Evolutionary conservation across 2,888 invertebrate genomes (phyloP).

Genomic region (Margaritifera margaritifera): DNA sequence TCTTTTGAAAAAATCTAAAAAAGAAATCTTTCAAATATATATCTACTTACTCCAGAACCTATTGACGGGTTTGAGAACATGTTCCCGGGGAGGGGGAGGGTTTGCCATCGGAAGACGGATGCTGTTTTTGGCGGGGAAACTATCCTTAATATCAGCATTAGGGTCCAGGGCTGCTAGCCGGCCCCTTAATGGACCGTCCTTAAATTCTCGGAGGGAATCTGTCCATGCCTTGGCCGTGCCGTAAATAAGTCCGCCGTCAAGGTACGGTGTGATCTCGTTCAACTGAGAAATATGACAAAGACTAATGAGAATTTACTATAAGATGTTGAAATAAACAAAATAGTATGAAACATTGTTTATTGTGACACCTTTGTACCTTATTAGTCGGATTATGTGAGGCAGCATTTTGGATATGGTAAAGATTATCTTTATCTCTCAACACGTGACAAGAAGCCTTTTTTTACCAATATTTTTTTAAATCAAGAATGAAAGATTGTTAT

Average conservation of each 20-base stretch:
- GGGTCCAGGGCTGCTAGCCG: conserved; percentile 78
- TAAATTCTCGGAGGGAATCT: conserved; percentile 86
- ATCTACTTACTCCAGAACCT: conserved; percentile 54
- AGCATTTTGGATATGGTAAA: too few species aligned
- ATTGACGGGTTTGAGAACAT: conserved; percentile 51
- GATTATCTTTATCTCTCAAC: too few species aligned
- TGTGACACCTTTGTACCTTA: too few species aligned
- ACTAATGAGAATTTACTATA: not conserved
- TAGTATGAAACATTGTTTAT: too few species aligned
- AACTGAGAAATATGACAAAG: conserved; percentile 70
- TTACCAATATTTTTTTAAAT: too few species aligned
- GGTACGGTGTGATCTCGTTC: conserved; percentile 98
- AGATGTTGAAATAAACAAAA: too few species aligned
- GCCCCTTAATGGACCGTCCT: conserved; percentile 77
- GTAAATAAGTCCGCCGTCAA: conserved; percentile 98
- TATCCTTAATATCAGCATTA: conserved; percentile 26
- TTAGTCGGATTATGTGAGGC: too few species aligned
- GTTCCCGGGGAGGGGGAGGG: conserved; percentile 56
- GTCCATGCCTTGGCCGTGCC: conserved; percentile 98
- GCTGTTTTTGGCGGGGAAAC: conserved; percentile 51
- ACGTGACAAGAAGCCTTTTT: too few species aligned
- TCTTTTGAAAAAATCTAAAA: too few species aligned
- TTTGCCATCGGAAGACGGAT: conserved; percentile 60
- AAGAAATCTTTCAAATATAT: too few species aligned
- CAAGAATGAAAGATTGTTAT: too few species aligned